These are phyloP conservation scores for Microplitis deprimator DNA, from an alignment of 2,888 invertebrate genomes.

Conservation along the genomic window DNA sequence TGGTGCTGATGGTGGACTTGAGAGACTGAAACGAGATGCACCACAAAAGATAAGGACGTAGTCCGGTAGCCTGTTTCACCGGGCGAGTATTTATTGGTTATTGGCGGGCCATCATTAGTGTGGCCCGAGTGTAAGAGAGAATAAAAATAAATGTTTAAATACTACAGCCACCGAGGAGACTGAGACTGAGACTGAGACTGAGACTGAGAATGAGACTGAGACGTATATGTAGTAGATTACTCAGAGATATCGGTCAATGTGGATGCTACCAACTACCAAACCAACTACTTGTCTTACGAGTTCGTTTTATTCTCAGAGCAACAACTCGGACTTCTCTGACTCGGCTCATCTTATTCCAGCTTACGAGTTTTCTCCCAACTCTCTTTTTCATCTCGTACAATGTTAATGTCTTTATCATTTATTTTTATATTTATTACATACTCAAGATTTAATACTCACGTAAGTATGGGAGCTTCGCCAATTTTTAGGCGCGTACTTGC, in stretches of 20 bases:
- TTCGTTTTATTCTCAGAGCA: no score
- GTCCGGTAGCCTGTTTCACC: conserved; percentile 66
- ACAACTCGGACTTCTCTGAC: no score
- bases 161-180: conserved; percentile 8
- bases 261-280: conserved; percentile 4
- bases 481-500: conserved; percentile 96
- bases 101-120: conserved; percentile 70
- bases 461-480: conserved; percentile 95
- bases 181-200: background rate
- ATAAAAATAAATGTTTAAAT: conserved; percentile 14
- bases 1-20: conserved; percentile 30
- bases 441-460: conserved; percentile 74
- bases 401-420: background rate
- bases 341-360: no score
- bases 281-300: conserved; percentile 12
- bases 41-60: conserved; percentile 64
- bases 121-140: conserved; percentile 19
- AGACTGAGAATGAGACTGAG: conserved; percentile 28
- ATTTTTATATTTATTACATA: background rate
- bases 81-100: conserved; percentile 68
- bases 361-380: no score
- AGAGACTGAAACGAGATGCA: conserved; percentile 53
- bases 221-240: conserved; percentile 57
- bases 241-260: conserved; percentile 60
- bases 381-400: no score